These are phyloP conservation scores for Gadopsis bispinosus DNA, from an alignment of 2,797 vertebrate species.

Conservation along the genomic window DNA sequence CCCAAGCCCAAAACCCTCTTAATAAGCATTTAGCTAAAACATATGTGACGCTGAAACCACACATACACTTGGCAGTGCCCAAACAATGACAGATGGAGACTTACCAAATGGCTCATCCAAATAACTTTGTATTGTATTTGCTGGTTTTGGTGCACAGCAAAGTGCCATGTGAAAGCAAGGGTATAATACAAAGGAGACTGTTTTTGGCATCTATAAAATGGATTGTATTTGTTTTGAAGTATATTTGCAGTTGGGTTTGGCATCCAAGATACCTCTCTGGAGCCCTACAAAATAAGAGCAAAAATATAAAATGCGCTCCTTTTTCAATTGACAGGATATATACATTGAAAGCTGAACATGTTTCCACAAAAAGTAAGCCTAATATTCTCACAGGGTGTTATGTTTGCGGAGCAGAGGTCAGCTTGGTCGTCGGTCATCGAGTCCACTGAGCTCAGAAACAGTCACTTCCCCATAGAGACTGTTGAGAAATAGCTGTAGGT, in stretches of 20 bases:
- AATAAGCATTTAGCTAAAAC: slow-evolving; percentile 20
- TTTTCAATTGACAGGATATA: background rate
- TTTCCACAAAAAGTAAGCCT: background rate
- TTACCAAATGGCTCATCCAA: slow-evolving; percentile 25
- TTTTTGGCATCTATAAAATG: slow-evolving; percentile 8
- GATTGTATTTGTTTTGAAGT: slow-evolving; percentile 20
- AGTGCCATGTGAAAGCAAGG: slow-evolving; percentile 9
- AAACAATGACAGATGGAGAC: slow-evolving; percentile 49
- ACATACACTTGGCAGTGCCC: slow-evolving; percentile 30
- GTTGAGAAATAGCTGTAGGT: slow-evolving; percentile 12
- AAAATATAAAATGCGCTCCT: background rate
- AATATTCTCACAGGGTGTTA: background rate
- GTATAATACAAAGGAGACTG: background rate
- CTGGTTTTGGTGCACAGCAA: background rate
- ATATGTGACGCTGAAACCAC: slow-evolving; percentile 25
- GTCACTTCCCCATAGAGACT: background rate
- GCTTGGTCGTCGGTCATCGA: background rate
- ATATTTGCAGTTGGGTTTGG: background rate
- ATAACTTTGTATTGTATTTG: slow-evolving; percentile 1
- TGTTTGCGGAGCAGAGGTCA: slow-evolving; percentile 18
- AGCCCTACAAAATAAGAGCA: background rate
- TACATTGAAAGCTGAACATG: slow-evolving; percentile 13
- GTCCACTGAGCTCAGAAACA: slow-evolving; percentile 4
- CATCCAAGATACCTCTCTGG: background rate
- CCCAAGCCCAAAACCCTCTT: background rate